Evolutionary conservation across 2,113 vertebrate species (phyloP), one percentile per base, ranked within the genome.

Genomic region (Prionailurus viverrinus): DNA sequence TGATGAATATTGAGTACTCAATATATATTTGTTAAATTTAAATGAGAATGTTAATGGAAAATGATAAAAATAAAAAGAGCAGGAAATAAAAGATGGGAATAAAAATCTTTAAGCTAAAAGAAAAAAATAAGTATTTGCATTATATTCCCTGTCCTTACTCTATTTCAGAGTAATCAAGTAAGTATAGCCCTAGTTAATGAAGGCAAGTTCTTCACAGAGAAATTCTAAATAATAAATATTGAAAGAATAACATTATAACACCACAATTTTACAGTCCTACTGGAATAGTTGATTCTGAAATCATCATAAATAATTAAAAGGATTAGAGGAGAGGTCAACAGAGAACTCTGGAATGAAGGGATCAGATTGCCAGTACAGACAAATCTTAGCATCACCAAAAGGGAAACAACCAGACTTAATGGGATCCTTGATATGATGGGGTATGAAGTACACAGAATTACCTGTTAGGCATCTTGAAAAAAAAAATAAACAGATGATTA

Each of bases 21-120:
- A 45, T 4, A 55, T 4, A 23, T 14, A 92, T 31, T 94, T 94
- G 66, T 45, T 82, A 58, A 29, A 84, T 45, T 61, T 33, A 87
- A 95, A 33, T 68, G 9, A 61, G 74, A 89, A 23, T 79, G 12
- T 51, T 39, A 63, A 69, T 87, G 66, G 94, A 80, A 94, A 65
- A 36, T 48, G 2, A 84, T 51, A 94, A 73, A 94, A 81, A 12
- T 81, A 51, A 66, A 48, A 66, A 16, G 5, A 48, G 23, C 2
- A 81, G 19, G 13, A 69, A 63, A 91, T 23, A 81, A 95, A 86
- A 78, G 29, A 74, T 78, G 23, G 25, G 9, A 78, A 79, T 79
- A 58, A 76, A 94, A 94, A 61, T 39, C 12, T 94, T 92, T 21
- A 92, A 19, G 18, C 33, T 79, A 66, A 92, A 88, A 73, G 4